phyloP scores from a whole-genome alignment of 2,888 invertebrate genomes.

The Ophioninae sp. region DNA sequence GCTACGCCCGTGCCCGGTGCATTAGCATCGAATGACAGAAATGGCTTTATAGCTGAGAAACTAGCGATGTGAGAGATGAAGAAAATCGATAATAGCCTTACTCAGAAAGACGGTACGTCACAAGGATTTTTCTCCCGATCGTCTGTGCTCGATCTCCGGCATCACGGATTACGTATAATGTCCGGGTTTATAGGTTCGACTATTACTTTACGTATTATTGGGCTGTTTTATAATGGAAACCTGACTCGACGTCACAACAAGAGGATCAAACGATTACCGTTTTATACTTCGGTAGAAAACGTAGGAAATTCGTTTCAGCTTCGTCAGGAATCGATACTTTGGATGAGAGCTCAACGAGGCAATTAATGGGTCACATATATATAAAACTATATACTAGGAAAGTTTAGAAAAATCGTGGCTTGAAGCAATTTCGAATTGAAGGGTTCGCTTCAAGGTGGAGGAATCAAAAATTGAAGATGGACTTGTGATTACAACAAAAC shows the following conservation, averaged over 20 bases:
- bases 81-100: conserved; percentile 70
- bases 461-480: too few species aligned
- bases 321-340: too few species aligned
- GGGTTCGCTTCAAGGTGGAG: too few species aligned
- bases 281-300: not conserved
- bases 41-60: conserved; percentile 74
- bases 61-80: conserved; percentile 62
- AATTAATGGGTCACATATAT: too few species aligned
- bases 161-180: conserved; percentile 5
- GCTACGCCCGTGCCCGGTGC: conserved; percentile 64
- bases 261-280: not conserved
- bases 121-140: conserved; percentile 50
- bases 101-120: conserved; percentile 42
- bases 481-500: too few species aligned
- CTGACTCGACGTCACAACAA: conserved; percentile 5
- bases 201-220: conserved; percentile 5
- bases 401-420: too few species aligned
- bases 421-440: too few species aligned
- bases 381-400: too few species aligned
- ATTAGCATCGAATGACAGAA: conserved; percentile 76
- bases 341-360: too few species aligned
- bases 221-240: conserved; percentile 17
- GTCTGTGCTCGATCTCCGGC: conserved; percentile 47
- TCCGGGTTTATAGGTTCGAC: not conserved
- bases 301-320: too few species aligned